phyloP scores from a whole-genome alignment of 1,140 invertebrate genomes.

The Lordiphosa mommai region DNA sequence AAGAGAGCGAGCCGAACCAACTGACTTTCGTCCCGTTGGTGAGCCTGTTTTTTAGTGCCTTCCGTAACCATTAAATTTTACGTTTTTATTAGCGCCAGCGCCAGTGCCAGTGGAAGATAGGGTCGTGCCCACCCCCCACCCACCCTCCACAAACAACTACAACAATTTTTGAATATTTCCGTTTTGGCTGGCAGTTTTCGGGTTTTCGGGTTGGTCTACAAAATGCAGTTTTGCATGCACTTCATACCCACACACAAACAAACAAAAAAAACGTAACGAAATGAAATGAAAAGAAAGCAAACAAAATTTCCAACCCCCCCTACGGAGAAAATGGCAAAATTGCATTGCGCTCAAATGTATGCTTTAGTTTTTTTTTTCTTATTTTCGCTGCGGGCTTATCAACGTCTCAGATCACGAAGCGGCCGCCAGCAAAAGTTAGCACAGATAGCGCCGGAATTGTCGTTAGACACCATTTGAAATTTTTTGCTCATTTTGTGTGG shows the following conservation, averaged over 20 bases:
- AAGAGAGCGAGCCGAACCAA: constrained; percentile 19
- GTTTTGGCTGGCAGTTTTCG: constrained; percentile 68
- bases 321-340: constrained; percentile 44
- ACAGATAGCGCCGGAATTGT: constrained; percentile 50
- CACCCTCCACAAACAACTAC: constrained; percentile 14
- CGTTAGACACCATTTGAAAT: constrained; percentile 20
- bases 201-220: constrained; percentile 58
- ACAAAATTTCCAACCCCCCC: not conserved
- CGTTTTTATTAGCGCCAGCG: constrained; percentile 72
- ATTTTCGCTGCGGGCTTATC: constrained; percentile 38
- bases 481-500: constrained; percentile 5
- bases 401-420: constrained; percentile 42
- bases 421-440: constrained; percentile 43
- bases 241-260: constrained; percentile 18
- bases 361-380: constrained; percentile 22
- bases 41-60: constrained; percentile 77
- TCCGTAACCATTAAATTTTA: constrained; percentile 78
- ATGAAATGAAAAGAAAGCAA: constrained; percentile 9
- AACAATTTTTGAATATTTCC: constrained; percentile 76
- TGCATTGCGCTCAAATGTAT: constrained; percentile 41
- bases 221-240: constrained; percentile 76
- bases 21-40: constrained; percentile 55
- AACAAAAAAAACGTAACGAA: constrained; percentile 26
- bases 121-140: not conserved
- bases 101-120: constrained; percentile 30